Evolutionary conservation across 2,888 invertebrate genomes (phyloP).

Genomic region (Coelopa pilipes): DNA sequence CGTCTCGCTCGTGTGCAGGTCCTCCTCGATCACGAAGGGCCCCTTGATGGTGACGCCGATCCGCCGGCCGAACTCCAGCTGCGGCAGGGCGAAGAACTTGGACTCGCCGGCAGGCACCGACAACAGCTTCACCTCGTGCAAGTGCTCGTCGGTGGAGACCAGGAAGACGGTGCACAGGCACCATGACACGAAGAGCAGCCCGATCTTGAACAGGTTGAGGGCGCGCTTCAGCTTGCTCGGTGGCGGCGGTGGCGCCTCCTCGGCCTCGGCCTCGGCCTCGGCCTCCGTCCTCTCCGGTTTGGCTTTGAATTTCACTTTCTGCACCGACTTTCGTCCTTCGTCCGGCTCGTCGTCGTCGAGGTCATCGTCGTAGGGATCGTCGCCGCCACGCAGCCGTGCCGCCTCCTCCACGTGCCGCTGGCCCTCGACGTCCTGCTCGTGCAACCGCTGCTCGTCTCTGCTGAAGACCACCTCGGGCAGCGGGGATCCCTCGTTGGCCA

Average conservation of each 20-base stretch:
- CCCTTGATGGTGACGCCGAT: slow-evolving; percentile 37
- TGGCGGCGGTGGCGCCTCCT: neutral
- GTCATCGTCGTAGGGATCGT: slow-evolving; percentile 30
- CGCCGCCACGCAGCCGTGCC: slow-evolving; percentile 11
- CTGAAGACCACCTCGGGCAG: no score
- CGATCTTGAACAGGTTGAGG: slow-evolving; percentile 58
- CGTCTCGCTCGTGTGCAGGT: neutral
- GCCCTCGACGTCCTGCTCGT: no score
- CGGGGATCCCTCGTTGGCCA: no score
- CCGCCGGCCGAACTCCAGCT: neutral
- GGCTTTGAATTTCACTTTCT: neutral
- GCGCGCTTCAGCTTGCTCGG: neutral
- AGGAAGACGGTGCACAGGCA: slow-evolving; percentile 73
- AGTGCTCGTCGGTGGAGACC: slow-evolving; percentile 74
- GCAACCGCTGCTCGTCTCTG: no score
- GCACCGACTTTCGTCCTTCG: neutral
- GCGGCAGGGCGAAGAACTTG: neutral
- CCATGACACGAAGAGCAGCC: slow-evolving; percentile 72
- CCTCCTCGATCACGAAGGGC: slow-evolving; percentile 33
- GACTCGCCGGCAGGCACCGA: slow-evolving; percentile 62
- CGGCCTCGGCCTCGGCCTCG: neutral
- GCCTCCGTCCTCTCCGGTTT: neutral
- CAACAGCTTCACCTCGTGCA: slow-evolving; percentile 70
- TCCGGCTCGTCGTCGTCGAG: slow-evolving; percentile 25
- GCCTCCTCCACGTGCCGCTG: no score